phyloP scores from a whole-genome alignment of 2,113 vertebrate species.

The Azemiops feae region DNA sequence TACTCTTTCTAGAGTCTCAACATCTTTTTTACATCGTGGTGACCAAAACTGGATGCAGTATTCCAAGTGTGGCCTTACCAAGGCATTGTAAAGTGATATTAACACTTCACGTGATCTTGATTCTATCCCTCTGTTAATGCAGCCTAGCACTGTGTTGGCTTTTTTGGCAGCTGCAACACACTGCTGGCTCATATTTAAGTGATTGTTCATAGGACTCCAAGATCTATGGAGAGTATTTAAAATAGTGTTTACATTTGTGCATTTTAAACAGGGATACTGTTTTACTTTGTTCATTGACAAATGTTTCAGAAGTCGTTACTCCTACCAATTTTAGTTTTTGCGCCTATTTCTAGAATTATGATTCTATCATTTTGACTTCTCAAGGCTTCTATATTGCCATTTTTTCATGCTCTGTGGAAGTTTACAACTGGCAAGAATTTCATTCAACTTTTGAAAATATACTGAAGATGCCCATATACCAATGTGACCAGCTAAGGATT shows the following conservation, averaged over 20 bases:
- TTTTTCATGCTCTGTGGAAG: not conserved
- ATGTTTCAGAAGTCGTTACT: not conserved
- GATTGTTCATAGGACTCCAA: no score
- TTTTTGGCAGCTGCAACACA: no score
- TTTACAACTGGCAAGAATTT: not conserved
- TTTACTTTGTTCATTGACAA: not conserved
- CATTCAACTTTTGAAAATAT: not conserved
- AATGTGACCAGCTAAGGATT: not conserved
- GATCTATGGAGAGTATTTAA: not conserved
- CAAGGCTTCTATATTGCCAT: not conserved
- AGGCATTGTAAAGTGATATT: no score
- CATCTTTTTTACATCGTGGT: no score
- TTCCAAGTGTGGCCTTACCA: no score
- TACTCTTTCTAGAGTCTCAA: no score
- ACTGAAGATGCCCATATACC: not conserved
- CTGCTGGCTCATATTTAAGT: no score
- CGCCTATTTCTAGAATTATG: not conserved
- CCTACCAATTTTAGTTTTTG: not conserved
- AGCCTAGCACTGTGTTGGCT: no score
- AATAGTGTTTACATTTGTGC: not conserved
- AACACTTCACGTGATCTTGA: no score
- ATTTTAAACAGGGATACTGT: not conserved
- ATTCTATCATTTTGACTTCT: not conserved
- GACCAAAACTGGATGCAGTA: no score
- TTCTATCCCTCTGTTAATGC: no score